A percentile compares a stretch with the other conserved stretches of the same genome.
Conservation (phyloP, 1,140 invertebrate species). For the Battus philenor region DNA sequence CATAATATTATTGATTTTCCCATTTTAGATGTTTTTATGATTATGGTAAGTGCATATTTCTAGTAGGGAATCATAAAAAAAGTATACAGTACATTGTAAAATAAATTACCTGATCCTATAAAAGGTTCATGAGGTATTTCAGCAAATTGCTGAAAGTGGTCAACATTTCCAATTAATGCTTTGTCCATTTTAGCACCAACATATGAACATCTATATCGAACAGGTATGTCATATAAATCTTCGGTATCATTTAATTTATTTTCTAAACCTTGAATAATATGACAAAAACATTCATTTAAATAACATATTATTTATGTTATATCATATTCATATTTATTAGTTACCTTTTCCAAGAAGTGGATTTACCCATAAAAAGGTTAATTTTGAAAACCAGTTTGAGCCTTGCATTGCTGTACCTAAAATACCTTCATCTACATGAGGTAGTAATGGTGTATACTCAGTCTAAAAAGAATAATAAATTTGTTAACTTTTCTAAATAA, state of each 20-base stretch:
- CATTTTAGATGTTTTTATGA: no score
- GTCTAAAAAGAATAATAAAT: no score
- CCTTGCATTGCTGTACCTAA: slow-evolving; percentile 89
- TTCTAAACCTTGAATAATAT: slow-evolving; percentile 66
- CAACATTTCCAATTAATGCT: slow-evolving; percentile 67
- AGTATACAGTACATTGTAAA: not conserved
- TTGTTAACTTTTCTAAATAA: no score
- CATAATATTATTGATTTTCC: no score
- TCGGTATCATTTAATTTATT: slow-evolving; percentile 84
- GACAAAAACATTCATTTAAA: not conserved
- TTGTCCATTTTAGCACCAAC: slow-evolving; percentile 78
- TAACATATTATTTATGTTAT: not conserved
- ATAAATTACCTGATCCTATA: slow-evolving; percentile 58
- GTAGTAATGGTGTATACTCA: slow-evolving; percentile 79
- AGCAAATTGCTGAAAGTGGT: slow-evolving; percentile 54
- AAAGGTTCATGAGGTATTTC: slow-evolving; percentile 66
- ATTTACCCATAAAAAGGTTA: slow-evolving; percentile 92
- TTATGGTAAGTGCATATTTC: not conserved
- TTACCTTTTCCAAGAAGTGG: slow-evolving; percentile 89
- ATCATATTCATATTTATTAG: not conserved
- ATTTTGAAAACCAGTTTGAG: slow-evolving; percentile 81
- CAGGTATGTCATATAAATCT: slow-evolving; percentile 92
- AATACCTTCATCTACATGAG: slow-evolving; percentile 76
- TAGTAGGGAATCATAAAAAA: not conserved
- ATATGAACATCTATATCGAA: slow-evolving; percentile 78